Base-by-base conservation (phyloP, 2,888 invertebrate genomes). In the Dichetophora obliterata region DNA sequence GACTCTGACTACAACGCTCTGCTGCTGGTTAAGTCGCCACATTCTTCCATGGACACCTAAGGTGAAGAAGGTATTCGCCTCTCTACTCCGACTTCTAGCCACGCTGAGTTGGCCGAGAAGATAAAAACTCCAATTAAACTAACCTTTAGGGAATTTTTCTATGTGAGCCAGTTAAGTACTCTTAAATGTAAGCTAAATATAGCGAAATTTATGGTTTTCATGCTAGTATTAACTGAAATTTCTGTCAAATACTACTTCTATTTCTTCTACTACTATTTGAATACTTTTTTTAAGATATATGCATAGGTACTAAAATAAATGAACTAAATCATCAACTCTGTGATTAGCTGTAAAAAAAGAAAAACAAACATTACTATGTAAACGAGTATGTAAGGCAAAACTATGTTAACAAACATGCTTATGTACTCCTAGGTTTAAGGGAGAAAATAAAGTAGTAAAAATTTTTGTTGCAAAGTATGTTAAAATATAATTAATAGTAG, bases 1-100 rank as follows among this genome's bases (percentile, higher is more conserved):
- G 89, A 89, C 81, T 86, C 88, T 50, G 89, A 89, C 80, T 89
- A 89, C 82, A 89, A 88, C 75, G 88, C 89, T 81, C 82, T 89
- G 54, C 75, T 89, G 63, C 81, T 89, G 52, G 88, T 88, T 75
- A 89, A 89, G 74, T 88, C 89, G 19, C 86, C 87, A 50, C 85
- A 88, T 77, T 88, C 89, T 52, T 88, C 89, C 3, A 85, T 84
- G 77, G 88, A 89, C 66, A 81, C 82, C 24, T 82, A 75, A 77
- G 19, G 5, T 9, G 22, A 22, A 43, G 3, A 19, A n/a, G n/a
- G n/a, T n/a, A 2, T 37, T 8, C 37, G 37, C 37, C 37, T 37
- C 61, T 16, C 24, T 24, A 63, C 31, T n/a, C 3, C 63, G 5
- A 19, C n/a, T 3, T 54, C 54, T 2, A 54, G 34, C 14, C 14